Conservation (phyloP, 2,113 vertebrate genomes). For the Vireo altiloquus region DNA sequence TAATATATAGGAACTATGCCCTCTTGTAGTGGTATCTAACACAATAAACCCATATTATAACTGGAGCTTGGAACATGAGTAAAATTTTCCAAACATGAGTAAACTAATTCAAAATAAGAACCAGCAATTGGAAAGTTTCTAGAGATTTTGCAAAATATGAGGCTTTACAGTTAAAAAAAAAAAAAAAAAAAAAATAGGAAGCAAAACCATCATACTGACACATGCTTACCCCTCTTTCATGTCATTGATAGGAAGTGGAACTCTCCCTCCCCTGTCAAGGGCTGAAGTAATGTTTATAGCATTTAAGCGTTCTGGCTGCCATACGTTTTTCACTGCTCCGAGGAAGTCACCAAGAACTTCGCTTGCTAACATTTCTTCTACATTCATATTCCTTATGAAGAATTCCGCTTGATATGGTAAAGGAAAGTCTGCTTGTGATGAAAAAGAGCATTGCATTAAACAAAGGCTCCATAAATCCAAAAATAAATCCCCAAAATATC, state of each 20-base stretch:
- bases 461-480: background rate
- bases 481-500: background rate
- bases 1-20: background rate
- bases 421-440: conserved; percentile 82
- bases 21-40: background rate
- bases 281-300: conserved; percentile 98
- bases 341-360: conserved; percentile 97
- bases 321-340: conserved; percentile 95
- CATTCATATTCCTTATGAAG: conserved; percentile 98
- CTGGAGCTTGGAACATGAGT: accelerated
- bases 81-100: background rate
- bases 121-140: background rate
- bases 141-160: background rate
- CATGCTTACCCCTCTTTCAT: conserved; percentile 93
- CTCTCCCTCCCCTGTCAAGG: conserved; percentile 91
- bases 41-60: background rate
- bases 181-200: background rate
- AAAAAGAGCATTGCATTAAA: conserved; percentile 8
- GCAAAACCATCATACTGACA: background rate
- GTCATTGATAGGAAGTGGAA: conserved; percentile 94
- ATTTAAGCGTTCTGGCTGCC: conserved; percentile 94
- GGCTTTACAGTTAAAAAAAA: background rate
- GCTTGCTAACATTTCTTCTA: conserved; percentile 97
- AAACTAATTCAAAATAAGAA: background rate
- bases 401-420: conserved; percentile 95